phyloP scores from a whole-genome alignment of 2,113 vertebrate species.

The Toxostoma redivivum region DNA sequence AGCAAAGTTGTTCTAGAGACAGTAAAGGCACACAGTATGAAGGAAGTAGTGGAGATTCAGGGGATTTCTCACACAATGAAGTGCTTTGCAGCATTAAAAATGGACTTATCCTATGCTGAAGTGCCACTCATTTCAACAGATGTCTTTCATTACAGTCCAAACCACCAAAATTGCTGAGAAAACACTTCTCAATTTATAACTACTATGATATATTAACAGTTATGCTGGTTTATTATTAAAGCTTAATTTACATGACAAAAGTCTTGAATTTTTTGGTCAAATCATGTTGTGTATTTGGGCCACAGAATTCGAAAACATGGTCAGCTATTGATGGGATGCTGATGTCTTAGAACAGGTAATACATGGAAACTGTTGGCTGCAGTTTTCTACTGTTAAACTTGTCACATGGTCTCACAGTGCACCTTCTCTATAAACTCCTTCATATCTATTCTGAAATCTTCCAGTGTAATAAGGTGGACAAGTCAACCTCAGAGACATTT shows the following conservation, averaged over 20 bases:
- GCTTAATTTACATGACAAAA: constrained; percentile 13
- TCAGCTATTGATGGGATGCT: constrained; percentile 64
- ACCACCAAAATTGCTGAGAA: not conserved
- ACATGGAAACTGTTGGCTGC: constrained; percentile 35
- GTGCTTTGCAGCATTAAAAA: not conserved
- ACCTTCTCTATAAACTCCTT: constrained; percentile 40
- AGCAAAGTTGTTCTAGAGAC: not conserved
- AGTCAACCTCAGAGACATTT: constrained; percentile 45
- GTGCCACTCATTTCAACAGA: not conserved
- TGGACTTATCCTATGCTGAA: not conserved
- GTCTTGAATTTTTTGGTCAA: constrained; percentile 57
- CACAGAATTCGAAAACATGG: constrained; percentile 58
- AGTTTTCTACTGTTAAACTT: constrained; percentile 58
- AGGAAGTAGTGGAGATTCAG: not conserved
- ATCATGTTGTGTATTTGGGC: constrained; percentile 59
- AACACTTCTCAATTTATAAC: not conserved
- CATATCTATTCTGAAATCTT: constrained; percentile 35
- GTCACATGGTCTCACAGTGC: constrained; percentile 59
- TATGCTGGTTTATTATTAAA: constrained; percentile 40
- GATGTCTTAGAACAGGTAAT: constrained; percentile 66
- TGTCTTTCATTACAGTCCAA: not conserved
- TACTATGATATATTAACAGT: not conserved
- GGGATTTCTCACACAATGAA: not conserved
- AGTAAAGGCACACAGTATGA: not conserved
- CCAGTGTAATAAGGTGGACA: constrained; percentile 35